These are phyloP conservation scores for Geopemphigus sp. DNA, from an alignment of 1,140 invertebrate species.

Conservation along the genomic window DNA sequence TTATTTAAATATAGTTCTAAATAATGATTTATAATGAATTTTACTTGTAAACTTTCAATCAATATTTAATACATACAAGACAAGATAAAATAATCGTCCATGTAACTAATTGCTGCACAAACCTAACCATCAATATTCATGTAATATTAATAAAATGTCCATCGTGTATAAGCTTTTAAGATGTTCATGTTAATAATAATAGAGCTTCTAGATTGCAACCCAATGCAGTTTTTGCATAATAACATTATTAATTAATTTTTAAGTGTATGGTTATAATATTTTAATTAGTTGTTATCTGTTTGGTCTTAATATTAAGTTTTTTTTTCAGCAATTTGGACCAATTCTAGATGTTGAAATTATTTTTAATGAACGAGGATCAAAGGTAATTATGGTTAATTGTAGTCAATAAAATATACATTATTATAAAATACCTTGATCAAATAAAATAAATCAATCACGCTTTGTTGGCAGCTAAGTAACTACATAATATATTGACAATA, in stretches of 20 bases:
- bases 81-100: background rate
- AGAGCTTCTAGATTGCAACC: conserved; percentile 8
- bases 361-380: conserved; percentile 98
- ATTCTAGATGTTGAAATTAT: conserved; percentile 99
- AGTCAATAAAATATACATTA: conserved; percentile 3
- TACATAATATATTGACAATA: conserved; percentile 18
- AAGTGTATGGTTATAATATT: background rate
- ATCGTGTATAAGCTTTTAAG: conserved; percentile 32
- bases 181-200: conserved; percentile 41
- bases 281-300: conserved; percentile 6
- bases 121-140: conserved; percentile 22
- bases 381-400: conserved; percentile 71
- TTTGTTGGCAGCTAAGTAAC: conserved; percentile 39
- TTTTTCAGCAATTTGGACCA: conserved; percentile 92
- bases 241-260: background rate
- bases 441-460: conserved; percentile 36
- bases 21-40: no score
- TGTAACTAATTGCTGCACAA: conserved; percentile 15
- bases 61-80: background rate
- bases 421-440: conserved; percentile 12
- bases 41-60: no score
- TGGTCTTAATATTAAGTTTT: conserved; percentile 53
- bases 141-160: background rate
- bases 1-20: no score
- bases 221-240: background rate